These are phyloP conservation scores for Hyperoplus lanceolatus DNA, from an alignment of 2,797 vertebrate species.

Conservation along the genomic window DNA sequence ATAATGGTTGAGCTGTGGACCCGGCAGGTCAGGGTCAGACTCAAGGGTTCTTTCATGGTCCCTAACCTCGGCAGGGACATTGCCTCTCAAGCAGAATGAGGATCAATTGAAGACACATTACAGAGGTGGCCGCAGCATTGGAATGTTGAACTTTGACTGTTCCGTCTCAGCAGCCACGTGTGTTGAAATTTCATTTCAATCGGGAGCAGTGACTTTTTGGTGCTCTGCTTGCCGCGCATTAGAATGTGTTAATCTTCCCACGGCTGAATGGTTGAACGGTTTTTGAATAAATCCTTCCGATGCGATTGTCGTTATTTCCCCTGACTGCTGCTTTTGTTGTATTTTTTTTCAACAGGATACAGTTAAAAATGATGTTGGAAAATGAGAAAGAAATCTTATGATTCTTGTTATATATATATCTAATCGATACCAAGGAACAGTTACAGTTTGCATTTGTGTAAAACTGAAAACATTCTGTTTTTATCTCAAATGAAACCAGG, in stretches of 20 bases:
- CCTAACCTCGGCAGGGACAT: slow-evolving; percentile 64
- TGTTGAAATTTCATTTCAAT: slow-evolving; percentile 35
- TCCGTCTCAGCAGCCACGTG: slow-evolving; percentile 24
- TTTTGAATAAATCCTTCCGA: slow-evolving; percentile 6
- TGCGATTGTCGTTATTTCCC: background rate
- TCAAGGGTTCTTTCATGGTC: slow-evolving; percentile 72
- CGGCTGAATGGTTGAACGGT: slow-evolving; percentile 5
- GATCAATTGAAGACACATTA: slow-evolving; percentile 56
- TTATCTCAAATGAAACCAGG: too few species aligned
- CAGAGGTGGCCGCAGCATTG: slow-evolving; percentile 31
- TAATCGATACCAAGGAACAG: too few species aligned
- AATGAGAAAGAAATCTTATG: background rate
- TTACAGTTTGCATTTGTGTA: too few species aligned
- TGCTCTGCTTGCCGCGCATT: background rate
- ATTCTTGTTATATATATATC: too few species aligned
- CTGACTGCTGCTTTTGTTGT: slow-evolving; percentile 15
- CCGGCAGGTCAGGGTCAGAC: slow-evolving; percentile 71
- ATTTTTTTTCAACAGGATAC: background rate
- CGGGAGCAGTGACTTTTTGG: slow-evolving; percentile 6
- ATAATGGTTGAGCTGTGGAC: slow-evolving; percentile 64
- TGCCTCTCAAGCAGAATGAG: slow-evolving; percentile 58
- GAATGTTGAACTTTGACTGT: slow-evolving; percentile 45
- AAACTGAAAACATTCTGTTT: too few species aligned
- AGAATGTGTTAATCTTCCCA: slow-evolving; percentile 8
- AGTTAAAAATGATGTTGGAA: background rate